phyloP scores from a whole-genome alignment of 1,140 invertebrate species.

The Cardiocondyla obscurior region DNA sequence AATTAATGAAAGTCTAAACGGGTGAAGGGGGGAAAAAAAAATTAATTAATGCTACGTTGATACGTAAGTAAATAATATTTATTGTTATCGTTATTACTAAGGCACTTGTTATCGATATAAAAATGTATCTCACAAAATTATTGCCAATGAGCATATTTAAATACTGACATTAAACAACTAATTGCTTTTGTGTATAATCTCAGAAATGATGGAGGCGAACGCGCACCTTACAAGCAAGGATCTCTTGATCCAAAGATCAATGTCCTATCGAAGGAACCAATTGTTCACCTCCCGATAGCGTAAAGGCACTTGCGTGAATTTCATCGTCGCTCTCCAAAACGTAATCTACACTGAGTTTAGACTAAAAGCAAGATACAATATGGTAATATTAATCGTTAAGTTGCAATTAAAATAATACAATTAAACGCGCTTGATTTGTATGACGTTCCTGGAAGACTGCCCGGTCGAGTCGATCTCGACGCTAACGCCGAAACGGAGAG shows the following conservation, averaged over 20 bases:
- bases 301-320: conserved; percentile 61
- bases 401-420: conserved; percentile 74
- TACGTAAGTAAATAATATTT: conserved; percentile 83
- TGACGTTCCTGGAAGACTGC: conserved; percentile 56
- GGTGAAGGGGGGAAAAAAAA: not conserved
- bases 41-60: conserved; percentile 31
- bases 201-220: conserved; percentile 69
- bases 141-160: conserved; percentile 82
- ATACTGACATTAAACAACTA: conserved; percentile 82
- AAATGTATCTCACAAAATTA: conserved; percentile 81
- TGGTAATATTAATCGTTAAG: conserved; percentile 76
- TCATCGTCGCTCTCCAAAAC: conserved; percentile 61
- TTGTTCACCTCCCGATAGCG: not conserved
- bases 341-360: conserved; percentile 75
- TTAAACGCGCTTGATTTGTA: conserved; percentile 61
- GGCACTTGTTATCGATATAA: conserved; percentile 83
- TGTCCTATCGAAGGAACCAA: not conserved
- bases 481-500: not conserved
- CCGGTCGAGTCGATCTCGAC: not conserved
- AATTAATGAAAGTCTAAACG: too few species aligned
- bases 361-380: conserved; percentile 76
- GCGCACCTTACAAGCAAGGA: conserved; percentile 62
- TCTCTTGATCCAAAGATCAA: conserved; percentile 44
- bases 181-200: conserved; percentile 79
- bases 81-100: conserved; percentile 82